A percentile compares a stretch with the other conserved stretches of the same genome.
Conservation (phyloP, 2,797 vertebrate species). For the Rousettus madagascariensis region DNA sequence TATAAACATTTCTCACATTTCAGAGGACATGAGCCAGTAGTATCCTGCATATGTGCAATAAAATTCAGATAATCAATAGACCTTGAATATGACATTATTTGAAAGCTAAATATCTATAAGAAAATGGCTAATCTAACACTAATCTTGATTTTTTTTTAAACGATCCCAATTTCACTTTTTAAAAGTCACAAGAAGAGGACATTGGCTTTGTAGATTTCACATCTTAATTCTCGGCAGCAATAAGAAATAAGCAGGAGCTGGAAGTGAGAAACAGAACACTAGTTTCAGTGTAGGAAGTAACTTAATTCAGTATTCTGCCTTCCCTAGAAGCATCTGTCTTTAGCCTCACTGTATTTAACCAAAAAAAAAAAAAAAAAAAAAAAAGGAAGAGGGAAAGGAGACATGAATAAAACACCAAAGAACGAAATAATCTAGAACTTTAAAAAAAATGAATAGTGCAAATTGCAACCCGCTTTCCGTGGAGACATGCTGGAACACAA, state of each 20-base stretch:
- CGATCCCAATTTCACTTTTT: not conserved
- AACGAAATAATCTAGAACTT: conserved; percentile 17
- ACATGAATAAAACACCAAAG: not conserved
- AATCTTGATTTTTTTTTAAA: conserved; percentile 5
- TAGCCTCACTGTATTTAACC: not conserved
- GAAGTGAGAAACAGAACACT: not conserved
- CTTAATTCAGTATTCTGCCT: conserved; percentile 22
- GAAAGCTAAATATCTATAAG: not conserved
- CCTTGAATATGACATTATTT: not conserved
- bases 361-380: not conserved
- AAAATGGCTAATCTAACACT: not conserved
- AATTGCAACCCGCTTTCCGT: not conserved
- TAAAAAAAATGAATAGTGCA: not conserved
- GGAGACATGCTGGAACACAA: not conserved
- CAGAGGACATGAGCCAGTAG: not conserved
- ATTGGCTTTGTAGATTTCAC: not conserved
- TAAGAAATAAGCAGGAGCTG: conserved; percentile 32
- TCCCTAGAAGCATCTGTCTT: conserved; percentile 1
- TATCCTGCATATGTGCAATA: not conserved
- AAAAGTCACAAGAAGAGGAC: conserved; percentile 23
- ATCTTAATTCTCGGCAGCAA: not conserved
- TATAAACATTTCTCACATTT: conserved; percentile 14
- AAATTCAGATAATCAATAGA: conserved; percentile 12
- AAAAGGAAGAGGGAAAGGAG: not conserved
- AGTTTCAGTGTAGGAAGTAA: conserved; percentile 46